Percentiles rank a stretch among this genome's conserved stretches.
Conservation (phyloP, 2,113 vertebrate species). For the Camelus dromedarius region DNA sequence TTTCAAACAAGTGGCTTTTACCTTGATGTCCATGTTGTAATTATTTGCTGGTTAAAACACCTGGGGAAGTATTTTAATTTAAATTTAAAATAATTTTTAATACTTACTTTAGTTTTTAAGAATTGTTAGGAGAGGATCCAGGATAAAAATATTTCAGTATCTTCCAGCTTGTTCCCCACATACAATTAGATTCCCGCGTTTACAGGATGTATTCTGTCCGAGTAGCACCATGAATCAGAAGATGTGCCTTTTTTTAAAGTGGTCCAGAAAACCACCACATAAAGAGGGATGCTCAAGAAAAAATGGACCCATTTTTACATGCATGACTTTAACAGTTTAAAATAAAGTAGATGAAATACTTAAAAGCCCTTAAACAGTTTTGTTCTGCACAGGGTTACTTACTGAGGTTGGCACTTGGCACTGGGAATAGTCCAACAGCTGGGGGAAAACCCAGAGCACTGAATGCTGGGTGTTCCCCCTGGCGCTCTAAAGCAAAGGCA, state of each 20-base stretch:
- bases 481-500: neutral
- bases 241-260: neutral
- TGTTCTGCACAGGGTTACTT: neutral
- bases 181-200: fast-evolving
- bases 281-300: fast-evolving
- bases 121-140: neutral
- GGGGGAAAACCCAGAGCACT: neutral
- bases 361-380: neutral
- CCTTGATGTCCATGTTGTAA: neutral
- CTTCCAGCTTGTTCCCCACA: neutral
- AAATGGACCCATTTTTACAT: fast-evolving
- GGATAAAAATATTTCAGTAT: neutral
- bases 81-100: too few species aligned
- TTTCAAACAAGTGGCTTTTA: neutral
- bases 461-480: fast-evolving
- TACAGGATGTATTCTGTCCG: neutral
- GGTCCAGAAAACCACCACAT: neutral
- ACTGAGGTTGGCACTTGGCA: neutral
- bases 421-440: neutral
- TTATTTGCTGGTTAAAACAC: neutral
- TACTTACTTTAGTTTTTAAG: neutral
- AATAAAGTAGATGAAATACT: neutral
- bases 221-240: neutral
- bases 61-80: neutral
- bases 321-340: neutral